A percentile compares a stretch with the other conserved stretches of the same genome.
Evolutionary conservation across 1,140 invertebrate species (phyloP).

Genomic region (Episyrphus balteatus): DNA sequence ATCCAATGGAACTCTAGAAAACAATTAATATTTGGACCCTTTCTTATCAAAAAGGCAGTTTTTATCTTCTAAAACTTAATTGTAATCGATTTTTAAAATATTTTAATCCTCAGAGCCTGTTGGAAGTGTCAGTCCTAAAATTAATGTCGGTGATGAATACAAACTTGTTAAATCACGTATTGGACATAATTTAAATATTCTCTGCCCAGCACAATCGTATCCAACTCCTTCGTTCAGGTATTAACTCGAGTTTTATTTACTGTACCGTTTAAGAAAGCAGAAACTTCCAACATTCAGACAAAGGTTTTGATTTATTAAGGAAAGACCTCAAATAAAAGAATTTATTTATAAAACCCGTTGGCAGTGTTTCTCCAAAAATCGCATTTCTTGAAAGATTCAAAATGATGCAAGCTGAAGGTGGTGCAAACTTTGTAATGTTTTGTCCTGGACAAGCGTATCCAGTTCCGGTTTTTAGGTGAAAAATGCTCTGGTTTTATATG

Average conservation of each 20-base stretch:
- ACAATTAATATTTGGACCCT: too few species aligned
- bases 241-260: conserved; percentile 9
- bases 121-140: conserved; percentile 38
- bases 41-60: conserved; percentile 12
- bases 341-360: conserved; percentile 15
- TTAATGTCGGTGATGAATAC: conserved; percentile 20
- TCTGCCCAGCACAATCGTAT: conserved; percentile 49
- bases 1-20: too few species aligned
- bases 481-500: too few species aligned
- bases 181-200: conserved; percentile 37
- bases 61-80: conserved; percentile 12
- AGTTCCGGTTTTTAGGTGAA: conserved; percentile 49
- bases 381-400: conserved; percentile 25
- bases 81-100: background rate
- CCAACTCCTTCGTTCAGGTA: conserved; percentile 47
- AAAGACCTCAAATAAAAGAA: background rate
- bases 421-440: conserved; percentile 41
- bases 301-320: background rate
- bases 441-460: conserved; percentile 58
- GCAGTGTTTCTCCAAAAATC: conserved; percentile 34
- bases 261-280: too few species aligned
- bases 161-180: background rate
- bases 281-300: background rate
- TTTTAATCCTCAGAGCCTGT: conserved; percentile 32
- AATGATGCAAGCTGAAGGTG: conserved; percentile 22